These are phyloP conservation scores for Melinaea menophilus DNA, from an alignment of 2,888 invertebrate genomes.

Conservation along the genomic window DNA sequence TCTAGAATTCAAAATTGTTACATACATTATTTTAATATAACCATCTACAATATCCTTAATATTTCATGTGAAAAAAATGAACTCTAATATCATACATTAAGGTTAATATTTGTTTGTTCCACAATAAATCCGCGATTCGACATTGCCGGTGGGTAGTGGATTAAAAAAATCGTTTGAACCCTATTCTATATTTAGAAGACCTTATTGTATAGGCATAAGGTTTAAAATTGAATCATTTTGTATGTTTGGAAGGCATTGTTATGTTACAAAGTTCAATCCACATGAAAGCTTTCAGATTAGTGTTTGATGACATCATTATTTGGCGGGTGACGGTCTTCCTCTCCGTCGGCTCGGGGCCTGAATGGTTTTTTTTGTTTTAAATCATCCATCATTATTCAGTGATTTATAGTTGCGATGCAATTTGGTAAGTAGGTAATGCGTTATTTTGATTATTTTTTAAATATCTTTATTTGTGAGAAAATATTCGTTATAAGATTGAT, in stretches of 20 bases:
- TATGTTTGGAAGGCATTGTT: conserved; percentile 10
- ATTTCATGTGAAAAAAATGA: conserved; percentile 14
- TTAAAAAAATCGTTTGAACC: conserved; percentile 5
- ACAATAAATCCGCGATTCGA: conserved; percentile 38
- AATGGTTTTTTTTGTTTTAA: conserved; percentile 44
- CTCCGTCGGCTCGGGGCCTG: conserved; percentile 50
- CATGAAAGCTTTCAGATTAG: conserved; percentile 78
- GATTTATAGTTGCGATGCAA: conserved; percentile 63
- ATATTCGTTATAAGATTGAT: too few species aligned
- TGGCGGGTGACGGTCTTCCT: conserved; percentile 67
- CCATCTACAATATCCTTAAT: conserved; percentile 19
- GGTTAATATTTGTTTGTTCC: conserved; percentile 37
- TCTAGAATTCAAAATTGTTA: conserved; percentile 25
- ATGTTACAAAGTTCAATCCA: conserved; percentile 61
- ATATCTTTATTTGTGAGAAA: too few species aligned
- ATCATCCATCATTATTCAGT: conserved; percentile 43
- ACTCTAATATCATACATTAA: conserved; percentile 23
- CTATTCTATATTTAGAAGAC: not conserved
- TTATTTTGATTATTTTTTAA: not conserved
- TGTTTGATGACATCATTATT: conserved; percentile 78
- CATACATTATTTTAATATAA: conserved; percentile 20
- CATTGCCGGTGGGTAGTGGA: conserved; percentile 41
- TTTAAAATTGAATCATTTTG: conserved; percentile 16
- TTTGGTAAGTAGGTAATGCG: conserved; percentile 29
- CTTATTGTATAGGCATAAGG: conserved; percentile 35